Evolutionary conservation across 1,140 invertebrate species (phyloP), one percentile per base, ranked within the genome.

Genomic region (Telenomus remus): DNA sequence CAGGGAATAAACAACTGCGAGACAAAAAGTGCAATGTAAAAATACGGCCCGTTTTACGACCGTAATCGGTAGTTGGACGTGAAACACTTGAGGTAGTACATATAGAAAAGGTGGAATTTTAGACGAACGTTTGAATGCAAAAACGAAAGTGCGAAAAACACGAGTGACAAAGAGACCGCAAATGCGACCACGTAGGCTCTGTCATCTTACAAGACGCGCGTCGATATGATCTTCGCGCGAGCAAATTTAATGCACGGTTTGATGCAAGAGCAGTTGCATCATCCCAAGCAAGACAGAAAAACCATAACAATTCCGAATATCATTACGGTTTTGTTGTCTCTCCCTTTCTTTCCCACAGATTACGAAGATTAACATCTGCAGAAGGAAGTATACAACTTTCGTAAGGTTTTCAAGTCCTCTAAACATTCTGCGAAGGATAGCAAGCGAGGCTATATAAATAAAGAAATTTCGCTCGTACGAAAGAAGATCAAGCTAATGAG

Each of bases 371-470:
- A 81, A 50, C 76, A 80, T 84, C 80, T 76, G 51, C 75, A 78
- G 76, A 79, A 84, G 82, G 82, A 85, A 84, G 79, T 80, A 81
- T 27, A 27, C 19, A 27, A 27, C 76, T 84, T 82, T 82, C 80
- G 54, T 68, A 69, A 74, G 55, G 64, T n/a, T n/a, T 50, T 34
- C 19, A 14, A 71, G 63, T 54, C 46, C 63, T 54, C 66, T 68
- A 64, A 63, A 71, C 44, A 51, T 71, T 73, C 66, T 66, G 56
- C 63, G 61, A 75, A 63, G 54, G 35, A 63, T 49, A 60, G 60
- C 55, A 61, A 53, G 64, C 48, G 43, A 64, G 48, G 60, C n/a
- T n/a, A 71, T 57, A 76, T 71, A 76, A 71, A 66, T 61, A 65
- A 66, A 66, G 56, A 53, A 70, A 51, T 68, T 71, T 47, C 5